Evolutionary conservation across 2,888 invertebrate species (phyloP).

Genomic region (Cactoblastis cactorum): DNA sequence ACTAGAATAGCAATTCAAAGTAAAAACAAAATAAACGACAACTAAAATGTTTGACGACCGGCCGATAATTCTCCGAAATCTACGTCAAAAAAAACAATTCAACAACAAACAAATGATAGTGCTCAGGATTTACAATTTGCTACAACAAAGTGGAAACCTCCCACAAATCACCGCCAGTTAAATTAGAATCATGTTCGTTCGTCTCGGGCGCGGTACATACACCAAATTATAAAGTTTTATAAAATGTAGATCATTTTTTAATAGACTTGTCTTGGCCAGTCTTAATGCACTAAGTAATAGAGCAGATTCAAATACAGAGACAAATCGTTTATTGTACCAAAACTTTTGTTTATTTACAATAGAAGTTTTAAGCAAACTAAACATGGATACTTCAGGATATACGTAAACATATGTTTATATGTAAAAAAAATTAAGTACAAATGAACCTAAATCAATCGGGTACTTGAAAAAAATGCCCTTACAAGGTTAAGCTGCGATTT

Average conservation of each 20-base stretch:
- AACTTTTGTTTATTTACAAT: background rate
- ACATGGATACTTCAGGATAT: no score
- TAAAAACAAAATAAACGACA: no score
- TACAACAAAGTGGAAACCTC: slow-evolving; percentile 5
- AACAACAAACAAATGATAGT: slow-evolving; percentile 4
- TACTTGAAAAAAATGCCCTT: no score
- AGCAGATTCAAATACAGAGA: background rate
- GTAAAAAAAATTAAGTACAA: no score
- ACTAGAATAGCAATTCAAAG: no score
- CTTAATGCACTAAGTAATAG: slow-evolving; percentile 1
- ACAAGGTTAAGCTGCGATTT: no score
- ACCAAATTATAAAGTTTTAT: slow-evolving; percentile 1
- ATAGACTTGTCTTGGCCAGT: slow-evolving; percentile 6
- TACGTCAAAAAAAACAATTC: slow-evolving; percentile 3
- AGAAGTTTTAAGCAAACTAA: background rate
- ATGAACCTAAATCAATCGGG: no score
- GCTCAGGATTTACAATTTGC: slow-evolving; percentile 8
- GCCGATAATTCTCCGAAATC: background rate
- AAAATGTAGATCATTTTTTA: slow-evolving; percentile 6
- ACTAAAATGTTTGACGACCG: no score
- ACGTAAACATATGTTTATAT: no score
- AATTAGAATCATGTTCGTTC: slow-evolving; percentile 5
- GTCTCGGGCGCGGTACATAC: background rate
- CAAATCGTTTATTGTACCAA: background rate
- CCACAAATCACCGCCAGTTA: background rate